Evolutionary conservation across 2,797 vertebrate species (phyloP), one percentile per base, ranked within the genome.

Genomic region (Remorina albescens): DNA sequence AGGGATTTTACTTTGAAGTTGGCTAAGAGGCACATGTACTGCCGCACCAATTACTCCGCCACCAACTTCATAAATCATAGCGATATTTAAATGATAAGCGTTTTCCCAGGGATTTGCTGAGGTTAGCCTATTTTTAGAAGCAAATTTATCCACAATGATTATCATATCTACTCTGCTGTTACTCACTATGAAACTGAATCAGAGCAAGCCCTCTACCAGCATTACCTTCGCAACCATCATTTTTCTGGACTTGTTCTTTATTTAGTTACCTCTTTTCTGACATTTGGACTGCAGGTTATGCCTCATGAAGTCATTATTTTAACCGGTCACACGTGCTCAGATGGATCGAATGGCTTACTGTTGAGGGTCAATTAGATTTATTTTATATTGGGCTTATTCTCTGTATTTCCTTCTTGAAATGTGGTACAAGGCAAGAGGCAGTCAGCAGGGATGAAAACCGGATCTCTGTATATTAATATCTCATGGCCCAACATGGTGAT

Each of bases 391-490:
- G n/a, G n/a, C 25, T 16, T 55, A 46, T 42, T 78, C 13, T 18
- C 7, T 57, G 7, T 30, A 53, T 79, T 65, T 67, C 21, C 57
- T 66, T 70, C n/a, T 39, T 72, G 44, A 63, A 80, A 80, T 63
- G 51, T 65, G 77, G 62, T 39, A 51, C 74, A 50, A 67, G 71
- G 71, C 83, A 77, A 60, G 56, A 80, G 37, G 63, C 76, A 86
- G 83, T 86, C 74, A 78, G 74, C 69, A 13, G 64, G 73, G 78
- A 83, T 82, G 70, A 76, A 82, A 58, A 42, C 19, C 57, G 71
- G 62, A 50, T 25, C 44, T 79, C 50, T 82, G 76, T 88, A 87
- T 91, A 81, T 88, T 86, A 83, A 90, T 80, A 76, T 58, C 59
- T 82, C 64, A 57, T 65, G 73, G 71, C 74, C 82, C 67, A 83